A percentile compares a stretch with the other conserved stretches of the same genome.
phyloP scores from a whole-genome alignment of 92 coral and sea anemone species.

The Porites evermanni region DNA sequence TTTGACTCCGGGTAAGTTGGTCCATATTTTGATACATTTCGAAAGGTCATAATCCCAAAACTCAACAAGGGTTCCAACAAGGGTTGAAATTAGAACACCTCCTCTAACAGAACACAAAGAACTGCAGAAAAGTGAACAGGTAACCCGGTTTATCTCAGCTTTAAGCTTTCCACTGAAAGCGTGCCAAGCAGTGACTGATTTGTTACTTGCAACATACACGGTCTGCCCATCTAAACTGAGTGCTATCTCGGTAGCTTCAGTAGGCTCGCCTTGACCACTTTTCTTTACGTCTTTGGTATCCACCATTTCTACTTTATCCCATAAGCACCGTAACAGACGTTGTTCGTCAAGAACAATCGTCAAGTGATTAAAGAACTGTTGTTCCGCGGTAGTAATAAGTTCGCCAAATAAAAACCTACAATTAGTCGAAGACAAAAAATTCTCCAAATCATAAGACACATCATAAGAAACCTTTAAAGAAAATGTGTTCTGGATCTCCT shows the following conservation, averaged over 20 bases:
- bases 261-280: background rate
- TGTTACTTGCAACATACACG: background rate
- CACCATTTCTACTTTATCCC: background rate
- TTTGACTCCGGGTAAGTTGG: background rate
- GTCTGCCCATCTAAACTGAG: constrained; percentile 9
- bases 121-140: background rate
- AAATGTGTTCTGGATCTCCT: background rate
- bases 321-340: background rate
- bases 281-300: background rate
- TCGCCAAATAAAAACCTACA: constrained; percentile 12
- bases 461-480: background rate
- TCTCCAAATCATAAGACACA: background rate
- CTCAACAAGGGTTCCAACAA: background rate
- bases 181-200: background rate
- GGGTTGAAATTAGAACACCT: constrained; percentile 21
- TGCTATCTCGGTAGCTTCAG: background rate
- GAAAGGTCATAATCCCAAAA: constrained; percentile 37
- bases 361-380: background rate
- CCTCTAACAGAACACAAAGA: constrained; percentile 8
- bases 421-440: background rate
- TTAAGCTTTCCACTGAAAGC: constrained; percentile 5
- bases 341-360: background rate
- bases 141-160: background rate
- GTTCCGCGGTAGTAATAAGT: background rate
- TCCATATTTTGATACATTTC: background rate